A percentile compares a stretch with the other conserved stretches of the same genome.
These are phyloP conservation scores for Eupeodes corollae DNA, from an alignment of 1,140 invertebrate species.

Conservation along the genomic window DNA sequence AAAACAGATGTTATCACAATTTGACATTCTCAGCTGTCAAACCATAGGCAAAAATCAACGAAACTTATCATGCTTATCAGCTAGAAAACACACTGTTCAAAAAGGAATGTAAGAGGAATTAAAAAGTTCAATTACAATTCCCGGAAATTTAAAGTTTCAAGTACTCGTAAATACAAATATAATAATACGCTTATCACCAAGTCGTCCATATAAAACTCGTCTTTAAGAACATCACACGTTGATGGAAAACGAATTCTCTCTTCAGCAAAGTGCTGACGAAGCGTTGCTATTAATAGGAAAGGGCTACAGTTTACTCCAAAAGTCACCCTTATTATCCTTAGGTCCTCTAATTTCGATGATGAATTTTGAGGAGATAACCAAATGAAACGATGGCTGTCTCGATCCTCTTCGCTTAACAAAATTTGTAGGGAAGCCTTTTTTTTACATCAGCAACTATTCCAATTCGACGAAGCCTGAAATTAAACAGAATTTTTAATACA, in stretches of 20 bases:
- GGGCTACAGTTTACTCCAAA: background rate
- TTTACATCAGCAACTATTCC: conserved; percentile 1
- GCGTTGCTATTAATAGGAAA: background rate
- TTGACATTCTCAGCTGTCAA: too few relatives aligned
- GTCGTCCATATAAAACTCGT: conserved; percentile 1
- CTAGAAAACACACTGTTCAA: too few relatives aligned
- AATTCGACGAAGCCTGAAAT: background rate
- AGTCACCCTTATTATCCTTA: conserved; percentile 1
- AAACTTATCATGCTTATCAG: too few relatives aligned
- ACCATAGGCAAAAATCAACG: too few relatives aligned
- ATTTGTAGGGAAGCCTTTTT: too few relatives aligned
- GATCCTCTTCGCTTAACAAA: background rate
- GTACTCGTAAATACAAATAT: too few relatives aligned
- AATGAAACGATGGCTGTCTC: background rate
- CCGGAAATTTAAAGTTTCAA: too few relatives aligned
- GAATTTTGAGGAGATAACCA: background rate
- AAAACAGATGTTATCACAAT: too few relatives aligned
- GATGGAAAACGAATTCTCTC: background rate
- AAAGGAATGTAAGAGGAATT: too few relatives aligned
- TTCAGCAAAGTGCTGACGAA: background rate
- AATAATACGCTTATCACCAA: background rate
- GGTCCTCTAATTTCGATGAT: background rate
- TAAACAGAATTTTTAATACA: background rate
- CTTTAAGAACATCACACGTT: background rate
- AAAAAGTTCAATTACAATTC: too few relatives aligned